phyloP scores from a whole-genome alignment of 1,140 invertebrate genomes.

The Drosophila insularis region DNA sequence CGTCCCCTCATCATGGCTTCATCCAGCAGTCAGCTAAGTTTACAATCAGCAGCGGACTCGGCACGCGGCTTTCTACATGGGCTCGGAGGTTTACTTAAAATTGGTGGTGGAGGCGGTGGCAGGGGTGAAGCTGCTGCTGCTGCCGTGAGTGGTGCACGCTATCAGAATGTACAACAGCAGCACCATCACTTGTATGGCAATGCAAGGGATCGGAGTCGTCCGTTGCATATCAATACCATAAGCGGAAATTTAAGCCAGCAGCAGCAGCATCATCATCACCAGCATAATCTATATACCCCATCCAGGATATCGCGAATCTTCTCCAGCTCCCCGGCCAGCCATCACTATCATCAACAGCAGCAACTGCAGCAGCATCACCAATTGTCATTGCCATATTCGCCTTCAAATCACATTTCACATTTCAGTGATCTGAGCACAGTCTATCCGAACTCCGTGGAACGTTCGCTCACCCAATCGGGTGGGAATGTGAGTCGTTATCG shows the following conservation, averaged over 20 bases:
- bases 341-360: constrained; percentile 31
- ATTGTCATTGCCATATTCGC: constrained; percentile 83
- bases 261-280: constrained; percentile 78
- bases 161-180: constrained; percentile 75
- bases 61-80: constrained; percentile 71
- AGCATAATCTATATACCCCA: constrained; percentile 65
- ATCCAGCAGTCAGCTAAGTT: constrained; percentile 87
- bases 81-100: constrained; percentile 65
- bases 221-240: constrained; percentile 77
- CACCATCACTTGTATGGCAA: constrained; percentile 52
- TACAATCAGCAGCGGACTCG: constrained; percentile 83
- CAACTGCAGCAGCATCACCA: constrained; percentile 72
- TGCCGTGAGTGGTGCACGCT: constrained; percentile 56
- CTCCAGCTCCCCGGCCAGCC: constrained; percentile 86
- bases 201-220: constrained; percentile 47
- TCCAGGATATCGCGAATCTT: constrained; percentile 85
- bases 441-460: constrained; percentile 90
- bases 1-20: constrained; percentile 84
- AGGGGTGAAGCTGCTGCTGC: background rate
- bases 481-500: constrained; percentile 83
- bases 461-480: constrained; percentile 88
- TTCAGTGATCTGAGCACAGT: constrained; percentile 94
- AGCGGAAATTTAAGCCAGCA: constrained; percentile 61
- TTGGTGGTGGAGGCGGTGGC: constrained; percentile 46
- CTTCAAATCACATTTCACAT: constrained; percentile 74